Conservation (phyloP, 1,140 invertebrate genomes). For the Atta colombica region DNA sequence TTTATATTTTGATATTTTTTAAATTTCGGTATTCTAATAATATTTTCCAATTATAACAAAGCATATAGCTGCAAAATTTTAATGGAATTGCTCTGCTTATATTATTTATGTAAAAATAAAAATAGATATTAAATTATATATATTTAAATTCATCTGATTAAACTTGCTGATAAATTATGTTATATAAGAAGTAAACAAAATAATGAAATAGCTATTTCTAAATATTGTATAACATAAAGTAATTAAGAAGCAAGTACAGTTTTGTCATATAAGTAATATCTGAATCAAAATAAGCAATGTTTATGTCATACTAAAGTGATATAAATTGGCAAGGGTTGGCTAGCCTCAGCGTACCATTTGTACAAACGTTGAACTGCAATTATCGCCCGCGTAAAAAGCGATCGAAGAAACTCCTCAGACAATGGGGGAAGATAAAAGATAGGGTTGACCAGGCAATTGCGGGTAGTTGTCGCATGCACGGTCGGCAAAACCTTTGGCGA, state of each 20-base stretch:
- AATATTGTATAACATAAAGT: constrained; percentile 9
- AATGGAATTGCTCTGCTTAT: neutral
- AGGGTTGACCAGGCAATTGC: constrained; percentile 61
- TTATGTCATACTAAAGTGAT: constrained; percentile 20
- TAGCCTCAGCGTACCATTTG: neutral
- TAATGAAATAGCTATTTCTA: neutral
- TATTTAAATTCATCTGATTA: neutral
- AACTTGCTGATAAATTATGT: neutral
- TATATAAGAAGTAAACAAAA: neutral
- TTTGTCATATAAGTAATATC: neutral
- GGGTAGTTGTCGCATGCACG: constrained; percentile 72
- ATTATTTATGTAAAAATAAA: constrained; percentile 25
- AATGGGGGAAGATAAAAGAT: constrained; percentile 68
- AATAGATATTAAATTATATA: neutral
- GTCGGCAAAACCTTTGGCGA: constrained; percentile 68
- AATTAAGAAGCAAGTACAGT: neutral
- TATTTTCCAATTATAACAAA: neutral
- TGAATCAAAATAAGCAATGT: constrained; percentile 8
- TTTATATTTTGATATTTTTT: neutral
- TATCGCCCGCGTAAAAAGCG: constrained; percentile 73
- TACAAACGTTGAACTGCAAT: constrained; percentile 58
- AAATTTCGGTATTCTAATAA: neutral
- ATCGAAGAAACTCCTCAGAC: constrained; percentile 76
- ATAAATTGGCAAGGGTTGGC: constrained; percentile 10
- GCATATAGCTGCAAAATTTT: neutral